A percentile compares a stretch with the other conserved stretches of the same genome.
Conservation (phyloP, 1,140 invertebrate genomes). For the Tetramorium simillimum region DNA sequence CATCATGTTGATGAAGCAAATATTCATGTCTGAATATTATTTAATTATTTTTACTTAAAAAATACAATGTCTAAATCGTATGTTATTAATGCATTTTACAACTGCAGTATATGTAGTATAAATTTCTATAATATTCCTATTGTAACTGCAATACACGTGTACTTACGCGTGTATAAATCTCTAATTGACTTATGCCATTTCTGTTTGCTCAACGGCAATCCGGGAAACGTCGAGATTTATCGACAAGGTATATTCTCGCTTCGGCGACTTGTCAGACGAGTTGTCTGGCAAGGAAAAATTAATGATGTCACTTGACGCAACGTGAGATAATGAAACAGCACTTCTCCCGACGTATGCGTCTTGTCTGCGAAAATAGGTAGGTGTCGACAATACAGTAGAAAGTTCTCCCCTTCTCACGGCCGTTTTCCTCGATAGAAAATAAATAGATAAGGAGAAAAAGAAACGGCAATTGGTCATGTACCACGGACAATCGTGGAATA, state of each 20-base stretch:
- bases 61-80: not conserved
- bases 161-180: not conserved
- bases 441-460: conserved; percentile 26
- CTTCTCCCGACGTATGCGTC: not conserved
- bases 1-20: not conserved
- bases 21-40: not conserved
- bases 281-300: conserved; percentile 42
- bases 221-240: conserved; percentile 31
- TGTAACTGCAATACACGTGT: not conserved
- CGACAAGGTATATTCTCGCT: conserved; percentile 18
- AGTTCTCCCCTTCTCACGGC: not conserved
- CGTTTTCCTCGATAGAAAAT: conserved; percentile 32
- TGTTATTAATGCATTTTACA: not conserved
- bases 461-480: conserved; percentile 49
- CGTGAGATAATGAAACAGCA: conserved; percentile 16
- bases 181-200: not conserved
- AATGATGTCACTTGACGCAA: conserved; percentile 37
- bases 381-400: conserved; percentile 17
- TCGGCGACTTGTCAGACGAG: conserved; percentile 31
- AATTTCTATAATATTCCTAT: not conserved
- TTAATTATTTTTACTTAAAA: not conserved
- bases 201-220: conserved; percentile 6
- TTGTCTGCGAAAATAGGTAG: not conserved
- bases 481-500: conserved; percentile 63
- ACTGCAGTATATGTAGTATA: not conserved